A percentile compares a stretch with the other conserved stretches of the same genome.
These are phyloP conservation scores for Vombatus ursinus DNA, from an alignment of 2,113 vertebrate species.

Conservation along the genomic window DNA sequence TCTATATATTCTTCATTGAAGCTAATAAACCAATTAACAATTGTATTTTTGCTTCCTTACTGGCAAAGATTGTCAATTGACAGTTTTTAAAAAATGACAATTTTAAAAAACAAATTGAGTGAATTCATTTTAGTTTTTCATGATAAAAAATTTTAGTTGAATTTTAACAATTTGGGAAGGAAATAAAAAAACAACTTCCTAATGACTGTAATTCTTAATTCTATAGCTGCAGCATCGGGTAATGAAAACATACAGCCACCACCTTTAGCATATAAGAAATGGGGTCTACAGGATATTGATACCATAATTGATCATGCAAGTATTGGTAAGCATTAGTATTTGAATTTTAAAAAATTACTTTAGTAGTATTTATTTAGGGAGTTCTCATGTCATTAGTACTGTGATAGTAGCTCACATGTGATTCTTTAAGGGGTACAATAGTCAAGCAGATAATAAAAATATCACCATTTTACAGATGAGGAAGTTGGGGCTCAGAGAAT, in stretches of 20 bases:
- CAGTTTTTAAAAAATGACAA: neutral
- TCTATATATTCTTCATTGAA: neutral
- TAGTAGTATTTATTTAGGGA: neutral
- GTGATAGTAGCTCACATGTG: neutral
- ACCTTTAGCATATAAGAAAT: constrained; percentile 98
- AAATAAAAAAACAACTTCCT: constrained; percentile 9
- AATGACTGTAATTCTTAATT: constrained; percentile 45
- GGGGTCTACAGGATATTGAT: constrained; percentile 97
- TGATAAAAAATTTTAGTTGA: neutral
- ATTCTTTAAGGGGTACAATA: neutral
- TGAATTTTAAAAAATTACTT: constrained; percentile 10
- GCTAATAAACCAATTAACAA: neutral
- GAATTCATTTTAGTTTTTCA: constrained; percentile 7
- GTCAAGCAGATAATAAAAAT: neutral
- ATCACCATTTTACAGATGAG: neutral
- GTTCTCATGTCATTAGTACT: neutral
- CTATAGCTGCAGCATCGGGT: constrained; percentile 94
- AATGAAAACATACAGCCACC: constrained; percentile 96
- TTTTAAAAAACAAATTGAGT: constrained; percentile 21
- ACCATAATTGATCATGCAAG: constrained; percentile 95
- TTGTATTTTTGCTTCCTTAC: constrained; percentile 4
- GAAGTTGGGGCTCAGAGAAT: neutral
- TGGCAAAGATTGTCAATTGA: neutral
- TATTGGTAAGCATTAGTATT: constrained; percentile 88
- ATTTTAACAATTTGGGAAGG: neutral